Conservation (phyloP, 2,888 invertebrate genomes). For the Rhimphoctona megacephalus region DNA sequence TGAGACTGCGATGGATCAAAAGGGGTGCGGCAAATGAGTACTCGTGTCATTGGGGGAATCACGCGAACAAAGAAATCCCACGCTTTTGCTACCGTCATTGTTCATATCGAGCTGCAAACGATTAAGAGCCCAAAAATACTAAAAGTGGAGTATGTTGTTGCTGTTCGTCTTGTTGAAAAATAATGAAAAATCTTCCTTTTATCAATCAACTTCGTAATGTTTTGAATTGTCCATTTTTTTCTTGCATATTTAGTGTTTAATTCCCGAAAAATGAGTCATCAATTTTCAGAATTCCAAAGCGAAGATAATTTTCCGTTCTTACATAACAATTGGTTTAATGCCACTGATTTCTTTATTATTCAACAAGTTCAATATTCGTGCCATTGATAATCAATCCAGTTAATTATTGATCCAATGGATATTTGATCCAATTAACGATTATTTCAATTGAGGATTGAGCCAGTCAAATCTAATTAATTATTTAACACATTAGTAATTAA, state of each 20-base stretch:
- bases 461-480: too few species aligned
- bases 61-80: constrained; percentile 5
- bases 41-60: constrained; percentile 4
- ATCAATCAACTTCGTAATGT: background rate
- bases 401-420: background rate
- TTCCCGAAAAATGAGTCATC: too few species aligned
- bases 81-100: background rate
- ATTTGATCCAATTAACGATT: background rate
- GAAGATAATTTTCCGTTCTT: too few species aligned
- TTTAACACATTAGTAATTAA: background rate
- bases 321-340: too few species aligned
- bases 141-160: background rate
- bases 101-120: background rate
- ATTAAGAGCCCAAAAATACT: background rate
- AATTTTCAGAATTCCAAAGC: too few species aligned
- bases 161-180: background rate
- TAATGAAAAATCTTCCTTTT: background rate
- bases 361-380: background rate
- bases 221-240: background rate
- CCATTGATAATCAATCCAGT: background rate
- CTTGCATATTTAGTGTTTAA: too few species aligned
- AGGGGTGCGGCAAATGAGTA: constrained; percentile 17
- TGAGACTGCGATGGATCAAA: constrained; percentile 22
- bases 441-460: background rate
- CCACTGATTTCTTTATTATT: too few species aligned